phyloP scores from a whole-genome alignment of 2,888 invertebrate genomes.

The Erebia palarica region DNA sequence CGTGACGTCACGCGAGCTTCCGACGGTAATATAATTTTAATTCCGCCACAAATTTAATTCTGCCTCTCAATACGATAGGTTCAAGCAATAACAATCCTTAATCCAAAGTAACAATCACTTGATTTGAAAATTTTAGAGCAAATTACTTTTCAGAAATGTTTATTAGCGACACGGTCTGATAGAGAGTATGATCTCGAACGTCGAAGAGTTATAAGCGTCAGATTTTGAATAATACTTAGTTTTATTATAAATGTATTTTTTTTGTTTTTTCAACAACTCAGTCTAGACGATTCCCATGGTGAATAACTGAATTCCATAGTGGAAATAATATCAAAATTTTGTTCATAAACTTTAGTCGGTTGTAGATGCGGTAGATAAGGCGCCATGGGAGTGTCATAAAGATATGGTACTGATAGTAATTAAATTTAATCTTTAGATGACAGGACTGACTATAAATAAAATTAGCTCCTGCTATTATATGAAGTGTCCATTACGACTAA shows the following conservation, averaged over 20 bases:
- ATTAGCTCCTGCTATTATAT: constrained; percentile 42
- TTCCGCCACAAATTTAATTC: constrained; percentile 42
- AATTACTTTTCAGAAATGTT: constrained; percentile 42
- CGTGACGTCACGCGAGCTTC: constrained; percentile 65
- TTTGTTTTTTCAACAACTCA: constrained; percentile 17
- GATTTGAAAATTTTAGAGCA: constrained; percentile 17
- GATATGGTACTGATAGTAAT: constrained; percentile 49
- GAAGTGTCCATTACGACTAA: constrained; percentile 31
- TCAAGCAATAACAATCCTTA: constrained; percentile 36
- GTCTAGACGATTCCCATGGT: constrained; percentile 45
- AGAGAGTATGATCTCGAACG: constrained; percentile 51
- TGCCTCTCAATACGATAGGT: constrained; percentile 29
- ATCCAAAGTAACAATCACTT: constrained; percentile 21
- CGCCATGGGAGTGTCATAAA: constrained; percentile 55
- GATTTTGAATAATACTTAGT: constrained; percentile 34
- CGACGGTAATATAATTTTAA: constrained; percentile 53
- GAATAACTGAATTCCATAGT: constrained; percentile 46
- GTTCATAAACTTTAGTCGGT: constrained; percentile 47
- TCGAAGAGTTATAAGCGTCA: constrained; percentile 38
- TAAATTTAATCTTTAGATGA: constrained; percentile 47
- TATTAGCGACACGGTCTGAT: constrained; percentile 56
- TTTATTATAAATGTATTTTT: constrained; percentile 26
- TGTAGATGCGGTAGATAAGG: constrained; percentile 49
- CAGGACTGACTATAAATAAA: constrained; percentile 44
- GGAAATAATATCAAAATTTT: constrained; percentile 50